A percentile compares a stretch with the other conserved stretches of the same genome.
These are phyloP conservation scores for Amiota communis DNA, from an alignment of 2,888 invertebrate genomes.

Conservation along the genomic window DNA sequence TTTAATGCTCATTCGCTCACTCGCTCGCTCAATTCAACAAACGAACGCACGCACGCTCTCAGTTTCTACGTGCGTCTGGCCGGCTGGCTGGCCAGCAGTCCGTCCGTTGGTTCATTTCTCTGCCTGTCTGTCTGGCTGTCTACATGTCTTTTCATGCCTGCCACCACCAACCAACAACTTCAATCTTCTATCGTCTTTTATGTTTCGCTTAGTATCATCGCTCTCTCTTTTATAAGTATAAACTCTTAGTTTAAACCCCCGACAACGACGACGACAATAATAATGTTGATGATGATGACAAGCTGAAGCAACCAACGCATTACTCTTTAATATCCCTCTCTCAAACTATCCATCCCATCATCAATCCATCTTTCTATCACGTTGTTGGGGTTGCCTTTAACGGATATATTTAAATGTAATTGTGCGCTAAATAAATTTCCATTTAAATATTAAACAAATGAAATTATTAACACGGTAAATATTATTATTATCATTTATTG, in stretches of 20 bases:
- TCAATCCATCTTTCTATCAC: not conserved
- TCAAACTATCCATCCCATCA: not conserved
- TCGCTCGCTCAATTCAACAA: not conserved
- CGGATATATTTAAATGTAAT: conserved; percentile 22
- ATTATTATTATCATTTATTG: conserved; percentile 49
- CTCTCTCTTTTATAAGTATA: too few relatives aligned
- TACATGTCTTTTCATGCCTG: not conserved
- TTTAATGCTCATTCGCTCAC: not conserved
- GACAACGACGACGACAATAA: not conserved
- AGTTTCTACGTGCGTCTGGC: conserved; percentile 3
- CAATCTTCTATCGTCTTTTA: not conserved
- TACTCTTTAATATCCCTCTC: not conserved
- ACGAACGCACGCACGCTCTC: not conserved
- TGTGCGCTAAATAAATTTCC: not conserved
- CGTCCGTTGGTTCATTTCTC: not conserved
- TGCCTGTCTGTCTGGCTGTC: not conserved
- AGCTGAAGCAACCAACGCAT: not conserved
- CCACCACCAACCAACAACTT: not conserved
- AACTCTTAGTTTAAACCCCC: conserved; percentile 2
- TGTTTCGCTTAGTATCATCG: not conserved
- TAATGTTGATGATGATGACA: not conserved
- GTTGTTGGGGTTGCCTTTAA: not conserved
- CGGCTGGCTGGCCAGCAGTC: not conserved
- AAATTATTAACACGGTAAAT: conserved; percentile 49
- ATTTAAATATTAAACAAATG: not conserved